These are phyloP conservation scores for Synanthedon tipuliformis DNA, from an alignment of 2,888 invertebrate genomes.

Conservation along the genomic window DNA sequence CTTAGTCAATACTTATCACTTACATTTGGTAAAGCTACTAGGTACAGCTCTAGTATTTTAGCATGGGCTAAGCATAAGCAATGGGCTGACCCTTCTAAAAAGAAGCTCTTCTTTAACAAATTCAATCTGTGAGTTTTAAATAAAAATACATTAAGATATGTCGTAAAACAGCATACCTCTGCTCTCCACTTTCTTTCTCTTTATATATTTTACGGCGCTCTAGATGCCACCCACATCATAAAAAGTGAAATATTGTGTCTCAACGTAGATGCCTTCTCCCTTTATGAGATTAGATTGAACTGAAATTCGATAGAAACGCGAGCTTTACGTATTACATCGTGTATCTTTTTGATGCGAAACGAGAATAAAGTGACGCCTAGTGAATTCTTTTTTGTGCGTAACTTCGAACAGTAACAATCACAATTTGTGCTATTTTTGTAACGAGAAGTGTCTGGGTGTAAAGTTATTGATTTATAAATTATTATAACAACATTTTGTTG, in stretches of 20 bases:
- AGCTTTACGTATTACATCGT: constrained; percentile 13
- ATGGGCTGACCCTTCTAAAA: too few species aligned
- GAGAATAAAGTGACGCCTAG: constrained; percentile 1
- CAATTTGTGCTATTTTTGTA: too few species aligned
- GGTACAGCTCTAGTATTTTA: too few species aligned
- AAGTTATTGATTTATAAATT: too few species aligned
- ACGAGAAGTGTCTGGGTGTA: too few species aligned
- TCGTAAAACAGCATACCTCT: constrained; percentile 31
- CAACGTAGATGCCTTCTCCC: constrained; percentile 46
- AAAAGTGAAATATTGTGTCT: constrained; percentile 64
- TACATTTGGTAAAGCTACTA: too few species aligned
- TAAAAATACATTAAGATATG: constrained; percentile 33
- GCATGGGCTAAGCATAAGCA: too few species aligned
- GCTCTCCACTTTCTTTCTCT: constrained; percentile 42
- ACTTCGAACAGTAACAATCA: too few species aligned
- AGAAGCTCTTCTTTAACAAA: too few species aligned
- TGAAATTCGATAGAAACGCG: constrained; percentile 49
- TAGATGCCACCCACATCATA: constrained; percentile 58
- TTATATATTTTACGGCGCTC: constrained; percentile 53
- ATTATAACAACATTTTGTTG: too few species aligned
- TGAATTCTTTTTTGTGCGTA: neutral
- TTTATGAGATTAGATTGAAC: constrained; percentile 55
- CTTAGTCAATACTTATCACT: too few species aligned
- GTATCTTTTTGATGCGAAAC: constrained; percentile 1
- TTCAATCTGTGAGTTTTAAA: constrained; percentile 2